Evolutionary conservation across 2,888 invertebrate species (phyloP).

Genomic region (Ctena decussata): DNA sequence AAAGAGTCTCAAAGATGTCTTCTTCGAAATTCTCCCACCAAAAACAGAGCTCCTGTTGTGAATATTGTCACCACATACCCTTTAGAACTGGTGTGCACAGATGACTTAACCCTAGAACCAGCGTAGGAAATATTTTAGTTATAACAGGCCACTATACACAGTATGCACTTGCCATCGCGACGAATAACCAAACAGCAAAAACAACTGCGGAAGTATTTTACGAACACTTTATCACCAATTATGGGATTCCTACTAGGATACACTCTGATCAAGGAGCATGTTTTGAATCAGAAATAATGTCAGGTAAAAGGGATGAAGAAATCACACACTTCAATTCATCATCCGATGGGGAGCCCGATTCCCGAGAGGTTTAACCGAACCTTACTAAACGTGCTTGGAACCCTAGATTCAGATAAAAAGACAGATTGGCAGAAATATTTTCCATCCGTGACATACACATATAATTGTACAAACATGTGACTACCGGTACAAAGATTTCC

Average conservation of each 20-base stretch:
- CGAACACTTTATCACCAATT: slow-evolving; percentile 12
- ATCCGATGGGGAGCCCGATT: slow-evolving; percentile 38
- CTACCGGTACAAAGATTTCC: slow-evolving; percentile 26
- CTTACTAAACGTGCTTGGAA: slow-evolving; percentile 52
- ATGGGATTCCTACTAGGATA: background rate
- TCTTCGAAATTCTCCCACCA: background rate
- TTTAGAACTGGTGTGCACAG: background rate
- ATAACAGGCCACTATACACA: background rate
- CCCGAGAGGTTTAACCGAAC: slow-evolving; percentile 48
- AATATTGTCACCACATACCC: background rate
- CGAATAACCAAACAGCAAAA: slow-evolving; percentile 36
- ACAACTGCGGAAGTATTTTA: slow-evolving; percentile 35
- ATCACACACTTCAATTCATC: slow-evolving; percentile 36
- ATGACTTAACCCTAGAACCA: background rate
- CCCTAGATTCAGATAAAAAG: slow-evolving; percentile 49
- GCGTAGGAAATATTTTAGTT: background rate
- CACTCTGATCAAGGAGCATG: slow-evolving; percentile 23
- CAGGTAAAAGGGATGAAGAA: slow-evolving; percentile 46
- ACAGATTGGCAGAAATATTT: slow-evolving; percentile 53
- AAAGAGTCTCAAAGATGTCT: background rate
- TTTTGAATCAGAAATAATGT: slow-evolving; percentile 38
- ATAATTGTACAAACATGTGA: slow-evolving; percentile 38
- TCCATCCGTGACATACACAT: slow-evolving; percentile 39
- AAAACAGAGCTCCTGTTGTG: background rate
- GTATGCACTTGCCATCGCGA: background rate